Conservation (phyloP, 2,113 vertebrate genomes). For the Campylorhamphus procurvoides region DNA sequence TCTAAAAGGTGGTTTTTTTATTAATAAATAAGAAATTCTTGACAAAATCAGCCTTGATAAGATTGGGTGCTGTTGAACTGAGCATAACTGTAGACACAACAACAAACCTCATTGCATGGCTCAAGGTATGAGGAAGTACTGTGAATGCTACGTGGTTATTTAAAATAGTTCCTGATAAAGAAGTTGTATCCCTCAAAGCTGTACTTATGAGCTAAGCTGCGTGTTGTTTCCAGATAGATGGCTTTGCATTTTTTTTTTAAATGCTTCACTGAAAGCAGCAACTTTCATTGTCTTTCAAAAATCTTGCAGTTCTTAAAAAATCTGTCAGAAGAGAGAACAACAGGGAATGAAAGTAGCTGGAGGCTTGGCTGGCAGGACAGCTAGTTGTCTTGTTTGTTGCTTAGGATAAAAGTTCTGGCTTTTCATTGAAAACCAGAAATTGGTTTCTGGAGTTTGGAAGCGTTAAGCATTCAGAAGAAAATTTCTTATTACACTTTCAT, state of each 20-base stretch:
- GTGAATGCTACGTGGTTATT: not conserved
- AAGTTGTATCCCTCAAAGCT: not conserved
- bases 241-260: not conserved
- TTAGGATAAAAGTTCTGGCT: not conserved
- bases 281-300: not conserved
- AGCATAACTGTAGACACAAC: not conserved
- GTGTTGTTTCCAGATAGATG: not conserved
- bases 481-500: not conserved
- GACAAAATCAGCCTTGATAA: not conserved
- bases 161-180: constrained; percentile 3
- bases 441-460: not conserved
- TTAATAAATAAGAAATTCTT: not conserved
- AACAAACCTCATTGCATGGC: accelerated
- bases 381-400: not conserved
- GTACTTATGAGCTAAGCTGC: not conserved
- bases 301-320: not conserved
- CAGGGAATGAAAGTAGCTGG: not conserved
- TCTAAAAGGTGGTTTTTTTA: not conserved
- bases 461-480: not conserved
- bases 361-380: not conserved
- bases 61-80: not conserved
- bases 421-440: not conserved
- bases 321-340: not conserved
- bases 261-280: not conserved
- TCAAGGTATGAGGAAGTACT: not conserved